phyloP scores from a whole-genome alignment of 2,888 invertebrate species.

The Perizoma flavofasciatum region DNA sequence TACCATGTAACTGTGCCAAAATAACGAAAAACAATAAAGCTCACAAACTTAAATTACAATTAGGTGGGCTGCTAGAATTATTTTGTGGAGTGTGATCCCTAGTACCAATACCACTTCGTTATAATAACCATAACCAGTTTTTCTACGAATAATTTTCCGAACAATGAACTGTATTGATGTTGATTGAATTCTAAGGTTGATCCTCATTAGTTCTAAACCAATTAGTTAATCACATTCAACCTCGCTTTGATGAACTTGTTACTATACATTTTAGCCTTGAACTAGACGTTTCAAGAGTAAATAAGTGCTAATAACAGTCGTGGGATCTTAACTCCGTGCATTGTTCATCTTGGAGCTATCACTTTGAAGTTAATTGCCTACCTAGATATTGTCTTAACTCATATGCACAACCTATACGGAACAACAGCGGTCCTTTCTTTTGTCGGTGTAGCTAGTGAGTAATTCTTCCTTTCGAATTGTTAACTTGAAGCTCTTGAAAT shows the following conservation, averaged over 20 bases:
- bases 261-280: conserved; percentile 50
- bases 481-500: too few relatives aligned
- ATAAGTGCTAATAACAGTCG: conserved; percentile 44
- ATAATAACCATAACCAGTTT: conserved; percentile 21
- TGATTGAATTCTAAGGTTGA: conserved; percentile 16
- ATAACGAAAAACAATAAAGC: too few relatives aligned
- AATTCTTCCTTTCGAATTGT: too few relatives aligned
- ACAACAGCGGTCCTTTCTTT: conserved; percentile 18
- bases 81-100: neutral
- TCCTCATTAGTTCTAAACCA: conserved; percentile 20
- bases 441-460: conserved; percentile 2
- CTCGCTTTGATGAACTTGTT: conserved; percentile 33
- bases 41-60: too few relatives aligned
- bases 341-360: conserved; percentile 46
- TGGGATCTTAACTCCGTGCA: conserved; percentile 50
- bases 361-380: conserved; percentile 22
- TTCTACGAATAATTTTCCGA: conserved; percentile 20
- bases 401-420: conserved; percentile 12
- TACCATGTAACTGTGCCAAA: too few relatives aligned
- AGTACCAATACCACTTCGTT: neutral
- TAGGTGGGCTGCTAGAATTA: too few relatives aligned
- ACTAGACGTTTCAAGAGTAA: conserved; percentile 54
- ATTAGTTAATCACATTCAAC: conserved; percentile 21
- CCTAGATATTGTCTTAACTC: conserved; percentile 7
- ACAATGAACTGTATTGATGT: conserved; percentile 25